A percentile compares a stretch with the other conserved stretches of the same genome.
Conservation (phyloP, 1,140 invertebrate genomes). For the Lucilia sericata region DNA sequence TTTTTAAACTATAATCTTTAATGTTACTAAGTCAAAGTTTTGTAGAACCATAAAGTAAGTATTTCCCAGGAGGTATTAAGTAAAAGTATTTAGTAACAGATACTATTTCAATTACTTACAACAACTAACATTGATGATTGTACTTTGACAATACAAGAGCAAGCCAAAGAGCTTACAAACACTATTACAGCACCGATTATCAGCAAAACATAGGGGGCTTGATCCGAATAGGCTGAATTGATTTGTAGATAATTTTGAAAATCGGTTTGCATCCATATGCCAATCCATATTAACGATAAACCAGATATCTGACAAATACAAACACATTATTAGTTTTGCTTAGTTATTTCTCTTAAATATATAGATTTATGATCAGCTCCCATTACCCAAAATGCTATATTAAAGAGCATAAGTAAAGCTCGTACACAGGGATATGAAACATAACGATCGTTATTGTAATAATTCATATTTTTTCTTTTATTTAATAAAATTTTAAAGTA, state of each 20-base stretch:
- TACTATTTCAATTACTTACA: conserved; percentile 32
- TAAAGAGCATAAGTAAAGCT: conserved; percentile 44
- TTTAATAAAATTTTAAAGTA: background rate
- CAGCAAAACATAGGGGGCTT: conserved; percentile 44
- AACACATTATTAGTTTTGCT: background rate
- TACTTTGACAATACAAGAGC: conserved; percentile 46
- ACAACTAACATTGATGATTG: conserved; percentile 46
- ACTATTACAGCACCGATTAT: conserved; percentile 44
- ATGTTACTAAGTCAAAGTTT: no score
- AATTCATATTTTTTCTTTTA: conserved; percentile 13
- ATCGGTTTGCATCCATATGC: conserved; percentile 48
- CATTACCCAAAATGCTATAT: conserved; percentile 47
- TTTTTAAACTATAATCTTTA: no score
- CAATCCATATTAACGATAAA: conserved; percentile 44
- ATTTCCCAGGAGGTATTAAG: background rate
- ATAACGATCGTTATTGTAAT: conserved; percentile 5
- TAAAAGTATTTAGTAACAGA: no score
- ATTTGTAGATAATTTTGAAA: conserved; percentile 46
- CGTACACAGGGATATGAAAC: conserved; percentile 45
- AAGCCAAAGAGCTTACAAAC: conserved; percentile 46
- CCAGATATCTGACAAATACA: conserved; percentile 42
- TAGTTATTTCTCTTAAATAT: background rate
- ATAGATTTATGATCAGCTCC: background rate
- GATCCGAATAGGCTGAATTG: conserved; percentile 44
- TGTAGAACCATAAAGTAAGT: no score